These are phyloP conservation scores for Epinephelus malabaricus DNA, from an alignment of 2,797 vertebrate species.

Conservation along the genomic window DNA sequence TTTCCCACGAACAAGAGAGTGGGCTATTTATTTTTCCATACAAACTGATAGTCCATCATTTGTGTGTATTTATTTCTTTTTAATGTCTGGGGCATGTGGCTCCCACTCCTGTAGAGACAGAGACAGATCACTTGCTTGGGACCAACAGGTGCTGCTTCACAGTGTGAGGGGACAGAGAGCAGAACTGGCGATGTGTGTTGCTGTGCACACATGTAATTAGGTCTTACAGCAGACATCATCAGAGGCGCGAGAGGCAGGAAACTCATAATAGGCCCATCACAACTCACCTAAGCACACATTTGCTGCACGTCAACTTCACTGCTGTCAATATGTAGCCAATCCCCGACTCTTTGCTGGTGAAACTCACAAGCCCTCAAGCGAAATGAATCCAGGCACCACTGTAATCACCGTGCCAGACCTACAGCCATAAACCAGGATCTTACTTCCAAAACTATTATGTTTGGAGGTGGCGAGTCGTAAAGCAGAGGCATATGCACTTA, in stretches of 20 bases:
- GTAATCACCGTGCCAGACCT: conserved; percentile 72
- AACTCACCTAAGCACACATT: conserved; percentile 68
- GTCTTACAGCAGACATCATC: conserved; percentile 71
- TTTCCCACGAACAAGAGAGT: conserved; percentile 59
- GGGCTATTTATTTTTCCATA: conserved; percentile 49
- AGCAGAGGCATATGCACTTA: conserved; percentile 69
- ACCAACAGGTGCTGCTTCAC: conserved; percentile 74
- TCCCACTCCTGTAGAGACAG: not conserved
- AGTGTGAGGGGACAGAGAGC: conserved; percentile 66
- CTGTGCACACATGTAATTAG: conserved; percentile 55
- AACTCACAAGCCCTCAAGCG: conserved; percentile 43
- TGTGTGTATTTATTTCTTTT: conserved; percentile 27
- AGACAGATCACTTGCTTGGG: conserved; percentile 39
- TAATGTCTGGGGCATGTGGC: conserved; percentile 13
- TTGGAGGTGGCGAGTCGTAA: conserved; percentile 79
- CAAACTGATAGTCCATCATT: conserved; percentile 6
- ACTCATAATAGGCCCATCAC: conserved; percentile 76
- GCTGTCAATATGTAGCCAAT: conserved; percentile 60
- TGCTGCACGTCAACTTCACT: conserved; percentile 65
- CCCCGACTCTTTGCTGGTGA: conserved; percentile 40
- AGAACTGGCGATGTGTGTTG: conserved; percentile 20
- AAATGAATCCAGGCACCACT: conserved; percentile 68
- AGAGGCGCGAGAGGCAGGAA: conserved; percentile 82
- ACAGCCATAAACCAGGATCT: conserved; percentile 66
- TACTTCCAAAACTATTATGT: conserved; percentile 66